phyloP scores from a whole-genome alignment of 2,888 invertebrate species.

The Plagiodera versicolora region DNA sequence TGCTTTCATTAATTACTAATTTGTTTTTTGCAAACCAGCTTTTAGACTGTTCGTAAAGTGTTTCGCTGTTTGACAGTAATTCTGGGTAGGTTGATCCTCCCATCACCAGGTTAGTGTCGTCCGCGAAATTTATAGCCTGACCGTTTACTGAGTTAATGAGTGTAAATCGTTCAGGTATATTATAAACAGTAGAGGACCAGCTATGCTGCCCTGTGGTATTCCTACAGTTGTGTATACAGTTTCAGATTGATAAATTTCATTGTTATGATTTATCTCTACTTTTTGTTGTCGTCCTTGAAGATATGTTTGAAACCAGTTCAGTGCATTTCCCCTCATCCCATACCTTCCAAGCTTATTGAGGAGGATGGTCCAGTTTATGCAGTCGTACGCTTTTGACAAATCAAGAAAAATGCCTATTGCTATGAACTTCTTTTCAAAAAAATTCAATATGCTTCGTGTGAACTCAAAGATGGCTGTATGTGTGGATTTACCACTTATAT shows the following conservation, averaged over 20 bases:
- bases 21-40: no score
- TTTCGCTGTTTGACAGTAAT: background rate
- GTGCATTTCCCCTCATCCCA: no score
- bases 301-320: background rate
- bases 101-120: background rate
- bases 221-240: background rate
- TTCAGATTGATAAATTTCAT: constrained; percentile 3
- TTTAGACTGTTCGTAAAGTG: background rate
- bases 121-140: background rate
- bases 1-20: no score
- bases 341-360: background rate
- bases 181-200: no score
- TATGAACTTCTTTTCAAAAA: background rate
- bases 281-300: no score
- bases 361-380: background rate
- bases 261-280: constrained; percentile 1
- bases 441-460: constrained; percentile 2
- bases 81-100: constrained; percentile 3
- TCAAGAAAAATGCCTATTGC: constrained; percentile 2
- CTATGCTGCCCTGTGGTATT: background rate
- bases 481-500: no score
- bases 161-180: no score
- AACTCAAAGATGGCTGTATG: background rate
- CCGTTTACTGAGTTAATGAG: no score
- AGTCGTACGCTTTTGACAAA: constrained; percentile 1